A percentile compares a stretch with the other conserved stretches of the same genome.
Evolutionary conservation across 2,113 vertebrate species (phyloP).

Genomic region (Ornithorhynchus anatinus): DNA sequence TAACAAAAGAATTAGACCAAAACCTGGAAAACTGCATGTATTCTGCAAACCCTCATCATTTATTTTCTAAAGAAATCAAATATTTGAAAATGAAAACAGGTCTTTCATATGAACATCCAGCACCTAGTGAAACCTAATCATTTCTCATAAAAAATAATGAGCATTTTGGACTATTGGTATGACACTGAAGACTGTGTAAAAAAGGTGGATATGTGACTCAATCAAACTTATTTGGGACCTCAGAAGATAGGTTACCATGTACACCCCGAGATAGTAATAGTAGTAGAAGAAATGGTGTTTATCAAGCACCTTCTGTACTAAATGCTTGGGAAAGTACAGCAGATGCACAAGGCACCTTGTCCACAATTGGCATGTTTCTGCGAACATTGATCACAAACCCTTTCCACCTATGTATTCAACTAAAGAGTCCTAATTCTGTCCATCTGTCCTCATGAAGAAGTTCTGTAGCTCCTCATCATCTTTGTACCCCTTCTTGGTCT

Average conservation of each 20-base stretch:
- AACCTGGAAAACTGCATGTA: conserved; percentile 1
- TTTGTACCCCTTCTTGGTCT: too few species aligned
- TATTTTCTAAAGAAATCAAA: conserved; percentile 12
- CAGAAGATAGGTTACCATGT: neutral
- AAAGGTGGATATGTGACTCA: neutral
- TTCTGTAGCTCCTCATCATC: too few species aligned
- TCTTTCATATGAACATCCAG: neutral
- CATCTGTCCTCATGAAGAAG: too few species aligned
- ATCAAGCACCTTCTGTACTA: neutral
- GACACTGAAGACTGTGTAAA: neutral
- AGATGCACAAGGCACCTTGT: too few species aligned
- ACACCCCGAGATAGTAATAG: too few species aligned
- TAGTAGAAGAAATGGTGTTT: too few species aligned
- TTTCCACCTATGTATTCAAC: too few species aligned
- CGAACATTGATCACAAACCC: too few species aligned
- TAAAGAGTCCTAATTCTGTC: too few species aligned
- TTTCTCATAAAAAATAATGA: neutral
- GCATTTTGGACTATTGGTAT: neutral
- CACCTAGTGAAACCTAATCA: fast-evolving
- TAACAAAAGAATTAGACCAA: conserved; percentile 30
- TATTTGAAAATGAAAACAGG: neutral
- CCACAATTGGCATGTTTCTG: too few species aligned
- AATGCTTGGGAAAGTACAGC: neutral
- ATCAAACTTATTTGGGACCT: neutral
- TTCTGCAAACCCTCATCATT: neutral